Evolutionary conservation across 2,797 vertebrate genomes (phyloP).

Genomic region (Danionella dracula): DNA sequence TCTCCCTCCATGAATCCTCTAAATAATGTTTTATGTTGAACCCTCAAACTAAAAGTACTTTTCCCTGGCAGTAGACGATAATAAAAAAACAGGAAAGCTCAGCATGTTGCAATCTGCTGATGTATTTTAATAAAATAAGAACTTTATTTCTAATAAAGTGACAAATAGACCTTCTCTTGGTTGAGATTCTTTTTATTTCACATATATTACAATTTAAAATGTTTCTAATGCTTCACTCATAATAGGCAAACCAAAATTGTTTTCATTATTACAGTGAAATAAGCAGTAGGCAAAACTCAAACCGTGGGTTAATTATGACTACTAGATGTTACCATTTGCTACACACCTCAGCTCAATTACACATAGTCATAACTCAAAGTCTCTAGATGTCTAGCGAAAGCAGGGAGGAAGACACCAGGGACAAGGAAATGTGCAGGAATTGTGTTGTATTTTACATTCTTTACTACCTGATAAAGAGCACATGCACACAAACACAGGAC

Average conservation of each 20-base stretch:
- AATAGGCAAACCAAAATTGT: slow-evolving; percentile 5
- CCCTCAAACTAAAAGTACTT: no score
- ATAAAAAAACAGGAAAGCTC: no score
- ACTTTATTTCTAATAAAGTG: no score
- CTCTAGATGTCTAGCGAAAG: not conserved
- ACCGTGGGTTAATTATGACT: not conserved
- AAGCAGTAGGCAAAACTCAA: slow-evolving; percentile 1
- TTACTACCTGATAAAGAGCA: not conserved
- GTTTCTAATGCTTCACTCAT: not conserved
- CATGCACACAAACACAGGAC: not conserved
- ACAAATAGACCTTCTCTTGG: no score
- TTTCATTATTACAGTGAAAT: not conserved
- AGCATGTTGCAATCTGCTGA: no score
- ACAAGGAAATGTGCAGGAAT: not conserved
- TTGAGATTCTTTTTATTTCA: not conserved
- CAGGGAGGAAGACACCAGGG: not conserved
- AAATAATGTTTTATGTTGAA: no score
- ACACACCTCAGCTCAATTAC: not conserved
- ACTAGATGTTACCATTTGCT: slow-evolving; percentile 7
- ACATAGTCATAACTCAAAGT: not conserved
- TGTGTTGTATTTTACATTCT: not conserved
- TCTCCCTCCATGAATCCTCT: no score
- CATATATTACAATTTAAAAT: not conserved
- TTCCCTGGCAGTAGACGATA: no score
- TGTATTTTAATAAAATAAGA: no score